Percentiles rank a stretch among this genome's conserved stretches.
Conservation (phyloP, 1,140 invertebrate species). For the Neodiprion virginianus region DNA sequence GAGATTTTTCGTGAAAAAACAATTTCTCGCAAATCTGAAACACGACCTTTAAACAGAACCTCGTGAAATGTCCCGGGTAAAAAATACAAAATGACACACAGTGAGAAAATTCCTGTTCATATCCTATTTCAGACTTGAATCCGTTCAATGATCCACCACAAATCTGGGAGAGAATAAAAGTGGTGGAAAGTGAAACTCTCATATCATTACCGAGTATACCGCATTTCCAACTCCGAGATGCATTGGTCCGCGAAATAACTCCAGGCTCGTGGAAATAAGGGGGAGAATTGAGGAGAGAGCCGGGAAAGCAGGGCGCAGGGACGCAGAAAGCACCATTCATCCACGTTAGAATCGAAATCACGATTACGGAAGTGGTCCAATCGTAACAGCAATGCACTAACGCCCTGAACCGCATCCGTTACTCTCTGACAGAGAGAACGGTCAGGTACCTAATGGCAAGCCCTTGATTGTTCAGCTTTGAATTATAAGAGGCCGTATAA, state of each 20-base stretch:
- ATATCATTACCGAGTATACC: background rate
- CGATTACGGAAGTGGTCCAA: background rate
- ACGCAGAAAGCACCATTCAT: background rate
- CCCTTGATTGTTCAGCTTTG: too few relatives aligned
- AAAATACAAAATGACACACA: too few relatives aligned
- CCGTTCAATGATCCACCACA: background rate
- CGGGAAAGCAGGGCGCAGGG: background rate
- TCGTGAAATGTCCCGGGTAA: too few relatives aligned
- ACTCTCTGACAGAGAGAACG: constrained; percentile 1
- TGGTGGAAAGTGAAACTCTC: too few relatives aligned
- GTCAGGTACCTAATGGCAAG: too few relatives aligned
- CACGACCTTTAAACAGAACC: too few relatives aligned
- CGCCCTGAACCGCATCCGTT: background rate
- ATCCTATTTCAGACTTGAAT: background rate
- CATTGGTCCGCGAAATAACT: background rate
- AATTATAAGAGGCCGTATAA: too few relatives aligned
- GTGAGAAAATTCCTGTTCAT: too few relatives aligned
- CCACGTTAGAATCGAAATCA: background rate
- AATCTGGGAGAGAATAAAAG: background rate
- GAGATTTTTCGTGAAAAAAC: too few relatives aligned
- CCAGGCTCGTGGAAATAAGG: background rate
- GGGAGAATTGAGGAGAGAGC: background rate
- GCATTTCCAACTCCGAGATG: background rate
- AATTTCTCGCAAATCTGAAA: too few relatives aligned
- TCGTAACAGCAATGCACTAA: background rate